Evolutionary conservation across 2,888 invertebrate species (phyloP), one percentile per base, ranked within the genome.

Genomic region (Pyrgus malvae): DNA sequence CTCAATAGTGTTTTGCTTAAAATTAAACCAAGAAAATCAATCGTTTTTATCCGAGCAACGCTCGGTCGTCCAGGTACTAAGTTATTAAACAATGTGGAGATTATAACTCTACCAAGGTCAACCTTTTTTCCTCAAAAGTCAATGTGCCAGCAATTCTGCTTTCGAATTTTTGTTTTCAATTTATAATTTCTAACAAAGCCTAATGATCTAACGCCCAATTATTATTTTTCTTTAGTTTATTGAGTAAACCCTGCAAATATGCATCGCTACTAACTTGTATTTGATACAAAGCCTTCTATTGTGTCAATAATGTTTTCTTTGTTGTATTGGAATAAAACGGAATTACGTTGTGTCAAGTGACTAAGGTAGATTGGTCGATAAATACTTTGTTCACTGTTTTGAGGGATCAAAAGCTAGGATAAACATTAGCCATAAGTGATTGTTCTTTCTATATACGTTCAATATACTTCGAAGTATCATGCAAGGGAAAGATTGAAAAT

Each of bases 401-500:
- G 27, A 8, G 27, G 27, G n/a, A 27, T 27, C 1, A 27, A 27
- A 27, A 27, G n/a, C n/a, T n/a, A n/a, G n/a, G n/a, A n/a, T n/a
- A n/a, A n/a, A n/a, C n/a, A n/a, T n/a, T n/a, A n/a, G n/a, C n/a
- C n/a, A n/a, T n/a, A 2, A 35, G 8, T 19, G 16, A 23, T 14
- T 12, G 14, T 11, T 16, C 23, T 17, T 21, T 23, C 33, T 25
- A 37, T 35, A 35, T 35, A 23, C 9, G 9, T n/a, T 48, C 6
- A 21, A n/a, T n/a, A n/a, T n/a, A 21, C 14, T 35, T 6, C 31
- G 5, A 31, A 7, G 44, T 35, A 27, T 35, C 44, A 17, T 19
- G 17, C 17, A 35, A 12, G 62, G 63, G 66, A 71, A 75, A 76
- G 76, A 83, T 83, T 82, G 74, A 69, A 85, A 85, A 83, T 84